A percentile compares a stretch with the other conserved stretches of the same genome.
phyloP scores from a whole-genome alignment of 2,797 vertebrate genomes.

The Hypotaenidia philippensis region DNA sequence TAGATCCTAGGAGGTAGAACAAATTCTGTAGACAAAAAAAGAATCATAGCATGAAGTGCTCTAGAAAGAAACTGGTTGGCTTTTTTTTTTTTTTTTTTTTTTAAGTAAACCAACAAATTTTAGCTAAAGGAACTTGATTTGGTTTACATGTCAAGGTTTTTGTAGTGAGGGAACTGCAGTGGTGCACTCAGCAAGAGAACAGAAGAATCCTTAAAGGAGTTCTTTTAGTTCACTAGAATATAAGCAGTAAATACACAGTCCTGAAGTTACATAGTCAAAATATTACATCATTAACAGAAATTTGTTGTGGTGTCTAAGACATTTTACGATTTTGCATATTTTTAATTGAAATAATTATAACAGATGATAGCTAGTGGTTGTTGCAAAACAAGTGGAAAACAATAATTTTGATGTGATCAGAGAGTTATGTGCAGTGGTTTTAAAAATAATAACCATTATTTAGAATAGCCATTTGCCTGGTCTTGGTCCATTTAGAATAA shows the following conservation, averaged over 20 bases:
- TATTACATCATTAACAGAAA: not conserved
- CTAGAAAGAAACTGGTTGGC: not conserved
- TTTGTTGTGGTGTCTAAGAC: not conserved
- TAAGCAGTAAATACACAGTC: not conserved
- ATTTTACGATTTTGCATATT: not conserved
- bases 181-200: too few relatives aligned
- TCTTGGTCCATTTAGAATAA: not conserved
- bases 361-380: not conserved
- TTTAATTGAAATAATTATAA: not conserved
- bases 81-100: not conserved
- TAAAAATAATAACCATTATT: not conserved
- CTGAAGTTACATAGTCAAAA: not conserved
- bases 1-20: too few relatives aligned
- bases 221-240: not conserved
- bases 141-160: not conserved
- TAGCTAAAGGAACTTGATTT: not conserved
- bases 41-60: not conserved
- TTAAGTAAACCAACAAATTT: not conserved
- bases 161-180: not conserved
- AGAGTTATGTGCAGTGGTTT: not conserved
- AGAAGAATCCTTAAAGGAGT: not conserved
- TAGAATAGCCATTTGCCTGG: not conserved
- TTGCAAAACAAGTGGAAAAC: not conserved
- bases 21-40: too few relatives aligned
- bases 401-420: not conserved